Evolutionary conservation across 1,140 invertebrate genomes (phyloP).

Genomic region (Oreohelix idahoensis): DNA sequence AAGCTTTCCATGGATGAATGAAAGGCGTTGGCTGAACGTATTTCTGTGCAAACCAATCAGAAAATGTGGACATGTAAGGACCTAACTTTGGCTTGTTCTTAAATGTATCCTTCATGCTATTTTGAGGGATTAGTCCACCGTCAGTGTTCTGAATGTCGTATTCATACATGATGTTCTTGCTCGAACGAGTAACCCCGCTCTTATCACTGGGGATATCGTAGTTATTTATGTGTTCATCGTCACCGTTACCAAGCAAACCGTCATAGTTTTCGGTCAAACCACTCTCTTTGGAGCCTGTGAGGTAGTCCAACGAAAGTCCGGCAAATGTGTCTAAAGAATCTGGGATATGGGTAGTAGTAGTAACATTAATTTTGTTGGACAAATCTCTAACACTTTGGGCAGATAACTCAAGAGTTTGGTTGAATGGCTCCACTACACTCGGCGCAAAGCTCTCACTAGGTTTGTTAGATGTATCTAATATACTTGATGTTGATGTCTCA

Average conservation of each 20-base stretch:
- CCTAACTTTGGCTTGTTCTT: neutral
- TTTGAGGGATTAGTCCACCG: neutral
- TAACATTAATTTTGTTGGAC: neutral
- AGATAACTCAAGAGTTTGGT: too few relatives aligned
- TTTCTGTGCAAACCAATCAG: neutral
- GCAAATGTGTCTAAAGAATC: neutral
- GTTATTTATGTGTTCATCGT: neutral
- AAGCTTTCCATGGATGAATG: slow-evolving; percentile 4
- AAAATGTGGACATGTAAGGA: neutral
- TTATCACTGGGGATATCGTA: neutral
- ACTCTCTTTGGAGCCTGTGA: too few relatives aligned
- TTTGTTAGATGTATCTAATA: neutral
- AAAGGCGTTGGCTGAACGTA: neutral
- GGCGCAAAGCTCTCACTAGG: neutral
- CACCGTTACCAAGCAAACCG: neutral
- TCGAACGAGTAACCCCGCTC: neutral
- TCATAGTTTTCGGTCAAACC: too few relatives aligned
- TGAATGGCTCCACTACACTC: neutral
- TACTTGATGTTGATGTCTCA: neutral
- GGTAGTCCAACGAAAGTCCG: neutral
- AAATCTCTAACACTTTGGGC: too few relatives aligned
- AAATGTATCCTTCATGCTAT: neutral
- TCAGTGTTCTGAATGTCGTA: neutral
- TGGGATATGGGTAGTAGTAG: neutral
- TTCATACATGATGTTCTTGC: neutral